Percentiles rank a stretch among this genome's conserved stretches.
These are phyloP conservation scores for Conchocele bisecta DNA, from an alignment of 2,888 invertebrate genomes.

Conservation along the genomic window DNA sequence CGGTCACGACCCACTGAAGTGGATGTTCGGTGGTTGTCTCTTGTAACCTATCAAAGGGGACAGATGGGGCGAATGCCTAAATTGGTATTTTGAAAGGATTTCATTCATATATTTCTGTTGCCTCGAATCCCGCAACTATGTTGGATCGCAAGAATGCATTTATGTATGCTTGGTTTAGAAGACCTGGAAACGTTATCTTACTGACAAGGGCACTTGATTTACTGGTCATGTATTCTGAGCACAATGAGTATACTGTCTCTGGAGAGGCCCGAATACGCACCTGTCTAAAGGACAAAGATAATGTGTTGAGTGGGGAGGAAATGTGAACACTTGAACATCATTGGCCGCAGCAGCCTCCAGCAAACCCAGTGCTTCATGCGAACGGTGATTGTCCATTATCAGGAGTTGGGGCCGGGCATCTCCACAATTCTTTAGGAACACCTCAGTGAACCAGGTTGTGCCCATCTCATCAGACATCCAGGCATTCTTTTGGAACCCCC, in stretches of 20 bases:
- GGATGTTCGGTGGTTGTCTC: too few relatives aligned
- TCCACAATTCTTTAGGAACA: background rate
- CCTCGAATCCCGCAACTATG: background rate
- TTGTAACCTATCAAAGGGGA: background rate
- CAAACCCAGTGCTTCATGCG: background rate
- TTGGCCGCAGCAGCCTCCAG: constrained; percentile 18
- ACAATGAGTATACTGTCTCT: background rate
- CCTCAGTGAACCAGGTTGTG: background rate
- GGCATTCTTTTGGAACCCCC: background rate
- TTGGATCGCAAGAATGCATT: background rate
- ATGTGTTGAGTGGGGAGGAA: background rate
- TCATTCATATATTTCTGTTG: background rate
- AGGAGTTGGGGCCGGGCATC: background rate
- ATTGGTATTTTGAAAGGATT: background rate
- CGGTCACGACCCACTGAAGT: too few relatives aligned
- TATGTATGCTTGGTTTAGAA: background rate
- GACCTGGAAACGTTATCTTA: background rate
- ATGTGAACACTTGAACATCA: background rate
- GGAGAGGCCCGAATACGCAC: background rate
- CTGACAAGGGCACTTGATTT: background rate
- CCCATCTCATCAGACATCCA: background rate
- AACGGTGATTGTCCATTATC: background rate
- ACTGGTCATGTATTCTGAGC: background rate
- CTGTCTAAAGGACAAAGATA: background rate
- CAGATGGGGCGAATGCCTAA: background rate